These are phyloP conservation scores for Pterostichus madidus DNA, from an alignment of 2,888 invertebrate genomes.

Conservation along the genomic window DNA sequence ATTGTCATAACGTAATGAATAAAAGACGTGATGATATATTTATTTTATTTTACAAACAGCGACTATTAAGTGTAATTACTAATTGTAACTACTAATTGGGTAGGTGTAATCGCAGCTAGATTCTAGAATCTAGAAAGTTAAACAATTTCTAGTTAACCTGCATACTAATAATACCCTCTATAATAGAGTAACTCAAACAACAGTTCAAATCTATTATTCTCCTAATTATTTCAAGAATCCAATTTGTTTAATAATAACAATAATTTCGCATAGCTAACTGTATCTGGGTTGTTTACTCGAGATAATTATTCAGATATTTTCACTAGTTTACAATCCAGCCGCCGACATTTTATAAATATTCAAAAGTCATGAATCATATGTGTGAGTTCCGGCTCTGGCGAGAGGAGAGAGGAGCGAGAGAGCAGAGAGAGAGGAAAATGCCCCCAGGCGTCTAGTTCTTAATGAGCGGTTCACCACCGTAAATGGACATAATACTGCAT, in stretches of 20 bases:
- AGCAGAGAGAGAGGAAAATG: neutral
- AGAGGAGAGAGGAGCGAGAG: slow-evolving; percentile 4
- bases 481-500: slow-evolving; percentile 58
- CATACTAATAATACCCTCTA: no score
- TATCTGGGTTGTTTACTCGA: slow-evolving; percentile 12
- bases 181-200: no score
- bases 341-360: slow-evolving; percentile 53
- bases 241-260: slow-evolving; percentile 25
- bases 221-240: slow-evolving; percentile 23
- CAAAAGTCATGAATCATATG: slow-evolving; percentile 52
- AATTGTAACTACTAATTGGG: no score
- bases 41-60: no score
- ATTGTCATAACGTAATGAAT: no score
- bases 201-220: no score
- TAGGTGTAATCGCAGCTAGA: no score
- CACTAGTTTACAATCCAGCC: neutral
- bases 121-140: no score
- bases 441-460: slow-evolving; percentile 50
- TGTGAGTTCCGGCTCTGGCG: slow-evolving; percentile 57
- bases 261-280: slow-evolving; percentile 39
- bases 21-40: no score
- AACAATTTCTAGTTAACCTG: no score
- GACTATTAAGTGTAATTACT: no score
- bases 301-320: slow-evolving; percentile 47
- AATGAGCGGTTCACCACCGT: slow-evolving; percentile 47